A percentile compares a stretch with the other conserved stretches of the same genome.
phyloP scores from a whole-genome alignment of 2,888 invertebrate species.

The Apodemia hepburni region DNA sequence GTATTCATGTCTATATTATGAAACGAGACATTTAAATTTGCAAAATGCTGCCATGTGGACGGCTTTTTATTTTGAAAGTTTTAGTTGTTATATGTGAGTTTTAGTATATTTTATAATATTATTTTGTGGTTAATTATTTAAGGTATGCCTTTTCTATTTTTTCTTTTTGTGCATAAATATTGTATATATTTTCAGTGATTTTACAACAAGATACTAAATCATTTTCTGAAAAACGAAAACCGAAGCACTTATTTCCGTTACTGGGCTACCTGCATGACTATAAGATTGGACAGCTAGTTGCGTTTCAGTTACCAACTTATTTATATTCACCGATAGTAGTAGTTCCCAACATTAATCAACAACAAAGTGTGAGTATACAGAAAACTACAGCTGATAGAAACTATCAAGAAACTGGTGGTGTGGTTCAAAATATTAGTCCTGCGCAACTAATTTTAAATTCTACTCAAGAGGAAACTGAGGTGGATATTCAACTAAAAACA shows the following conservation, averaged over 20 bases:
- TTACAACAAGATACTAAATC: neutral
- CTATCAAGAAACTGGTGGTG: conserved; percentile 36
- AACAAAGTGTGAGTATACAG: conserved; percentile 41
- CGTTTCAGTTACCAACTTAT: conserved; percentile 30
- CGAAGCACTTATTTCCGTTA: neutral
- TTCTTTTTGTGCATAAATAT: too few species aligned
- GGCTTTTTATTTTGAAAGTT: neutral
- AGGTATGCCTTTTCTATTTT: too few species aligned
- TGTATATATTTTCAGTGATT: neutral
- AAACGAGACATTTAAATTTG: conserved; percentile 1
- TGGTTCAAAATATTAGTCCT: conserved; percentile 32
- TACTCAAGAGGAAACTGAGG: conserved; percentile 34
- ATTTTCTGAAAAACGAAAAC: neutral
- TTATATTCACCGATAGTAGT: conserved; percentile 41
- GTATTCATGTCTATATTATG: neutral
- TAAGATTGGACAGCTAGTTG: conserved; percentile 1
- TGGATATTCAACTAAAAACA: conserved; percentile 20
- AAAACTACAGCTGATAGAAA: conserved; percentile 35
- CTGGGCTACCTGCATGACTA: neutral
- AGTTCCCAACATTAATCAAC: conserved; percentile 41
- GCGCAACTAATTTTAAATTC: conserved; percentile 29
- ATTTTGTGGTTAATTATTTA: neutral
- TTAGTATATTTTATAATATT: neutral
- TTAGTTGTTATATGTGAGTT: neutral
- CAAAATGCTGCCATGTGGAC: neutral